A percentile compares a stretch with the other conserved stretches of the same genome.
Evolutionary conservation across 2,888 invertebrate genomes (phyloP).

Genomic region (Heliothis peltigera): DNA sequence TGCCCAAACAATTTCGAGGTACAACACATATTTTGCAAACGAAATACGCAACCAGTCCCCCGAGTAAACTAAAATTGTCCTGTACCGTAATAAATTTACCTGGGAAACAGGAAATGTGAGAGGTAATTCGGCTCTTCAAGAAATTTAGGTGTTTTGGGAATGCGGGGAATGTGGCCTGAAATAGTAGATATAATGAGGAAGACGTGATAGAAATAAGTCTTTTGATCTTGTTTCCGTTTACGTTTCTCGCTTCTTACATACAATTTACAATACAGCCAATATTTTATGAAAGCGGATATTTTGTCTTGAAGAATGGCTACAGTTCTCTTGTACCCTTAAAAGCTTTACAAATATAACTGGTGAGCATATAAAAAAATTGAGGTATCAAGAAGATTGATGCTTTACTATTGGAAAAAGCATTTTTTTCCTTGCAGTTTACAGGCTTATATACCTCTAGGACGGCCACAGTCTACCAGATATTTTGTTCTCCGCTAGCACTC

Average conservation of each 20-base stretch:
- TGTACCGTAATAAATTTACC: constrained; percentile 60
- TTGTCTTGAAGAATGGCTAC: neutral
- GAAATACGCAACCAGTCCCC: constrained; percentile 47
- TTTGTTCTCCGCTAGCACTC: constrained; percentile 25
- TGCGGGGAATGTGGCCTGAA: constrained; percentile 33
- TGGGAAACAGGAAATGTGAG: constrained; percentile 51
- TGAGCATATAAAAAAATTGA: too few relatives aligned
- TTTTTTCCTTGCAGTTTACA: neutral
- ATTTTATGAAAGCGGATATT: neutral
- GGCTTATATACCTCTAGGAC: neutral
- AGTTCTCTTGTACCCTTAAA: too few relatives aligned
- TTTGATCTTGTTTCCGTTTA: constrained; percentile 35
- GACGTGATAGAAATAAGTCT: constrained; percentile 38
- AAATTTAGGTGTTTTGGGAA: constrained; percentile 47
- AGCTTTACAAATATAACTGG: too few relatives aligned
- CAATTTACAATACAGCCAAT: neutral
- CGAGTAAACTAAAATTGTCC: constrained; percentile 38
- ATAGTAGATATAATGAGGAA: constrained; percentile 26
- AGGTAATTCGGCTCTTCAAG: constrained; percentile 50
- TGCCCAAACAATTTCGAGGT: constrained; percentile 22
- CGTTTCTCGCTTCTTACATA: neutral
- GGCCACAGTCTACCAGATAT: constrained; percentile 18
- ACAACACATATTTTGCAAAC: constrained; percentile 39
- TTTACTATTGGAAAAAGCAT: too few relatives aligned
- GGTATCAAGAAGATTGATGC: too few relatives aligned